These are phyloP conservation scores for Druceiella hillmani DNA, from an alignment of 2,888 invertebrate species.

Conservation along the genomic window DNA sequence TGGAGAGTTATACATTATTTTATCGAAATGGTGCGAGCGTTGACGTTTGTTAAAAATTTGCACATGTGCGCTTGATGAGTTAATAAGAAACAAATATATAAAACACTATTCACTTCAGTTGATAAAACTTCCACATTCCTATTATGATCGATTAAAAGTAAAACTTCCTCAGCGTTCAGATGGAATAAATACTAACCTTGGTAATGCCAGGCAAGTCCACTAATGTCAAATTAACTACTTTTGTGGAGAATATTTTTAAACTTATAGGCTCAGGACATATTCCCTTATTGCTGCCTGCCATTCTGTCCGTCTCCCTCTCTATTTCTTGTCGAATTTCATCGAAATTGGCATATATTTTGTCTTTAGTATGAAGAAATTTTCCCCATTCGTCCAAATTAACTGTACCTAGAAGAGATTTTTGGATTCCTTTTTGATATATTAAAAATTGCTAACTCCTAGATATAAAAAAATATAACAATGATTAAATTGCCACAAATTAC, in stretches of 20 bases:
- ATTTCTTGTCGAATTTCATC: conserved; percentile 89
- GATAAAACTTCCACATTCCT: no score
- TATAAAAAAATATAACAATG: conserved; percentile 5
- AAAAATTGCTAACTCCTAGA: no score
- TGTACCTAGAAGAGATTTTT: conserved; percentile 59
- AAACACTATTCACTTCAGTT: no score
- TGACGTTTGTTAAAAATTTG: no score
- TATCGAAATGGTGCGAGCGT: no score
- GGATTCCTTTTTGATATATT: no score
- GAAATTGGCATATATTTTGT: conserved; percentile 84
- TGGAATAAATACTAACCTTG: conserved; percentile 55
- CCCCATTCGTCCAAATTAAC: conserved; percentile 91
- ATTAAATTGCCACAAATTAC: background rate
- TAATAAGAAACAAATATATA: no score
- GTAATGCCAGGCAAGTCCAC: conserved; percentile 98
- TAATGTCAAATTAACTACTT: conserved; percentile 90
- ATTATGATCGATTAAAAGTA: background rate
- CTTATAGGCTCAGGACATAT: conserved; percentile 94
- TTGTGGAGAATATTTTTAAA: conserved; percentile 92
- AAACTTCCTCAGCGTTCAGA: background rate
- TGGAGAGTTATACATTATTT: no score
- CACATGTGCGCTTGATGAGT: no score
- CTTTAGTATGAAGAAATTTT: conserved; percentile 89
- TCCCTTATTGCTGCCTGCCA: conserved; percentile 95
- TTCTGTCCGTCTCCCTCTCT: conserved; percentile 88